Base-by-base conservation (phyloP, 1,140 invertebrate genomes). In the Drosophila asahinai region DNA sequence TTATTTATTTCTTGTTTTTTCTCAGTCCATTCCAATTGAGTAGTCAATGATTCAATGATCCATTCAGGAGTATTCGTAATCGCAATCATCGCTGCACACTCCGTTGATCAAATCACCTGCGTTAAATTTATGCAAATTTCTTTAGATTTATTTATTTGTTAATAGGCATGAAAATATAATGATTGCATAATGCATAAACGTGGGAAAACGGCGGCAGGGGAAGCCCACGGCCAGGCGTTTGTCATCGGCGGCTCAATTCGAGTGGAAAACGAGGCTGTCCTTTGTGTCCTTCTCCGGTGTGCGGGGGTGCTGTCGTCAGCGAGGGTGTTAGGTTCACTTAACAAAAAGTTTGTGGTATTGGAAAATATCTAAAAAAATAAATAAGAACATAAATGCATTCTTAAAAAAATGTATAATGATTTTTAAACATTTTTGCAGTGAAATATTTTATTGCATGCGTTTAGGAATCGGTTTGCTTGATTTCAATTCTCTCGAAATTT, bases 91-190 rank as follows among this genome's bases (percentile, higher is more conserved):
- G 27, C 47, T 38, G 36, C 64, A 77, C 83, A 67, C 83, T 83
- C 63, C 74, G 67, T 12, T 86, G 71, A 66, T 49, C 82, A 77
- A 81, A 86, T 86, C 83, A 86, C 83, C 83, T 86, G 83, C 74
- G 61, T 58, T 54, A 61, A 66, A 77, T 67, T 67, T 80, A 83
- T 83, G 83, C 70, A 86, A 86, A 86, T 70, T 75, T 79, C 55
- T 70, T 62, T 72, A 67, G 48, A 68, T 62, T 76, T 86, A 65
- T 83, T 86, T 86, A 72, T 57, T 75, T 63, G 73, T 72, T 83
- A 86, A 86, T 86, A 86, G 83, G 79, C 83, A 86, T 74, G 76
- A 86, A 68, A 86, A 77, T 80, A 77, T 86, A 86, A 86, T 86
- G 83, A 86, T 86, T 86, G 83, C 83, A 73, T 83, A 76, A 80